Base-by-base conservation (phyloP, 1,140 invertebrate genomes). In the Bradysia coprophila region DNA sequence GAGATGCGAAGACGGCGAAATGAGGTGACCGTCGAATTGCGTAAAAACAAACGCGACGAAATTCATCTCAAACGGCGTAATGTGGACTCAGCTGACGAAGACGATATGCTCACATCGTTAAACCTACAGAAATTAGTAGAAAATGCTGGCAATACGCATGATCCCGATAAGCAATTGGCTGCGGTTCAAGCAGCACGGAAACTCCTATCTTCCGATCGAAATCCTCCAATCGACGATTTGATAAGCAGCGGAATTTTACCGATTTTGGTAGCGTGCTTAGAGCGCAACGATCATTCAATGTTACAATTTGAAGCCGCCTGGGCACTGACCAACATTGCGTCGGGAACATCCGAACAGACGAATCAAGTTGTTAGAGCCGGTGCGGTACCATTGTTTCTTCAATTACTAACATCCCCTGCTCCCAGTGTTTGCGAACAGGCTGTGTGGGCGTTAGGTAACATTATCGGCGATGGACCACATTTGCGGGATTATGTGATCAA, bases 371-470 rank as follows among this genome's bases (percentile, higher is more conserved):
- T 98, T 3, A 69, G 75, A 48, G 89, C 88, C 36, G 86, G 92
- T 51, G 94, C 95, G 42, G 93, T 98, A 34, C 93, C 94, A 41
- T 71, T 89, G 37, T 98, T 99, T 64, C 66, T 98, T 38, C 73
- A 86, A 54, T 69, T 99, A 40, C 68, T 98, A 16, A 69, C 76
- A 57, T 98, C 93, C 22, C 77, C 78, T 40, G 90, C 95, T 64
- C 88, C 92, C 53, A 98, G 95, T 68, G 94, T 98, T 11, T 96
- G 93, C 59, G 95, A 98, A 67, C 95, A 99, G 64, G 90, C 94
- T 34, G 93, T 98, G 1, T 98, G 94, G 94, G 94, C 94, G 21
- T 68, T 98, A 56, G 93, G 89, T 49, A 91, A 91, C 64, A 89
- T 91, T 46, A 90, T 90, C 58, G 90, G 91, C 51, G 91, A 96